phyloP scores from a whole-genome alignment of 2,888 invertebrate genomes.

The Trissoscelio sp. region DNA sequence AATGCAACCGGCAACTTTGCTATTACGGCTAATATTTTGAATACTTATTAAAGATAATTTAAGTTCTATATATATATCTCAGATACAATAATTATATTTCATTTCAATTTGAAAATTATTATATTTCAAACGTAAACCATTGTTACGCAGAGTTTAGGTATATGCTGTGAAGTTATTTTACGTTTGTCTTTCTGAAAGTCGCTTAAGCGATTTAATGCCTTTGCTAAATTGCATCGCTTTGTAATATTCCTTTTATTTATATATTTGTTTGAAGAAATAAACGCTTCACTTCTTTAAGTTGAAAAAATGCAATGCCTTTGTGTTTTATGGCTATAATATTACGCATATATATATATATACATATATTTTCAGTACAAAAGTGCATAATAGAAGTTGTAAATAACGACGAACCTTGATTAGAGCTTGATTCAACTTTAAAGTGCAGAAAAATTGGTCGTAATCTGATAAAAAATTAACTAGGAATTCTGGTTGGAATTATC shows the following conservation, averaged over 20 bases:
- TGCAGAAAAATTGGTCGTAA: no score
- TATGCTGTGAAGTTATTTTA: constrained; percentile 8
- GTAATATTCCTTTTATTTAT: constrained; percentile 25
- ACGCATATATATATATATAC: no score
- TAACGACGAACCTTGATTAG: no score
- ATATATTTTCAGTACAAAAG: no score
- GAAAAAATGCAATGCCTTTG: constrained; percentile 22
- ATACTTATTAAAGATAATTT: background rate
- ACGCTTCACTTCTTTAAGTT: background rate
- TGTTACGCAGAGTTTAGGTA: background rate
- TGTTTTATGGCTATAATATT: constrained; percentile 6
- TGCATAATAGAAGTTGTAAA: no score
- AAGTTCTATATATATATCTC: background rate
- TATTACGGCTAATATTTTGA: background rate
- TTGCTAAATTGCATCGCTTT: constrained; percentile 35
- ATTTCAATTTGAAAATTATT: background rate
- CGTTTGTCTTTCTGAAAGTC: constrained; percentile 22
- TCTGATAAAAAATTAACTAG: no score
- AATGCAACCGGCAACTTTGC: background rate
- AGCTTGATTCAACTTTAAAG: no score
- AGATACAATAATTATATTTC: background rate
- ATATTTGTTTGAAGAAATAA: constrained; percentile 26
- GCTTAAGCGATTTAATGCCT: constrained; percentile 23
- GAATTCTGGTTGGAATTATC: no score
- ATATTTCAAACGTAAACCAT: constrained; percentile 1